Base-by-base conservation (phyloP, 2,797 vertebrate species). In the Paratrypauchen microcephalus region DNA sequence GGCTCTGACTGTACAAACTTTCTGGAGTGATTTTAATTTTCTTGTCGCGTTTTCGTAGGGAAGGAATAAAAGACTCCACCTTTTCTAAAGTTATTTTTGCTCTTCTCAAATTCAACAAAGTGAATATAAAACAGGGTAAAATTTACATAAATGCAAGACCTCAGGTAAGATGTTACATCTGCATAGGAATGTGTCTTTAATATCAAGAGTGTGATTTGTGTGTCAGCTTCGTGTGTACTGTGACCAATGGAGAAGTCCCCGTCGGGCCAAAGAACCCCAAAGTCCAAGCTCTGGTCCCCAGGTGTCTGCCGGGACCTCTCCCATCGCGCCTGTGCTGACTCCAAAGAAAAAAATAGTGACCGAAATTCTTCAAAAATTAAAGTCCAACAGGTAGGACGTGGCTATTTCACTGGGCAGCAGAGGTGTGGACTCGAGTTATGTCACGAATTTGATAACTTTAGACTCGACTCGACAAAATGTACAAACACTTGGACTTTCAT, bases 31-130 rank as follows among this genome's bases (percentile, higher is more conserved):
- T 2, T 0, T 36, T 1, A 21, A 0, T 76, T 19, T 47, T 0
- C 73, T 45, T 65, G n/a, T 71, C 36, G 36, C 59, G 0, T 73
- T 52, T 78, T 66, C 47, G n/a, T 91, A 97, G 96, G 81, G 71
- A 86, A 58, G 93, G 90, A 16, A 69, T 55, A 0, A 91, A 56
- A 65, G 76, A 79, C 12, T 93, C 94, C 6, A 87, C 0, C 16
- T 97, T 97, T 87, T 92, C 80, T 67, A 71, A 0, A 6, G 72
- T 95, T 58, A 0, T 97, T 41, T 81, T 71, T 0, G 93, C 90
- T 0, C 93, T 97, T 57, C 18, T 5, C 63, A 70, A 48, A 48
- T 87, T 71, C 59, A 88, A 92, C 12, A 89, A 76, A 86, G 93
- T 73, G 23, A 68, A 64, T 5, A 76, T 84, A 69, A 68, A 0